Evolutionary conservation across 2,797 vertebrate species (phyloP).

Genomic region (Nyctibius grandis): DNA sequence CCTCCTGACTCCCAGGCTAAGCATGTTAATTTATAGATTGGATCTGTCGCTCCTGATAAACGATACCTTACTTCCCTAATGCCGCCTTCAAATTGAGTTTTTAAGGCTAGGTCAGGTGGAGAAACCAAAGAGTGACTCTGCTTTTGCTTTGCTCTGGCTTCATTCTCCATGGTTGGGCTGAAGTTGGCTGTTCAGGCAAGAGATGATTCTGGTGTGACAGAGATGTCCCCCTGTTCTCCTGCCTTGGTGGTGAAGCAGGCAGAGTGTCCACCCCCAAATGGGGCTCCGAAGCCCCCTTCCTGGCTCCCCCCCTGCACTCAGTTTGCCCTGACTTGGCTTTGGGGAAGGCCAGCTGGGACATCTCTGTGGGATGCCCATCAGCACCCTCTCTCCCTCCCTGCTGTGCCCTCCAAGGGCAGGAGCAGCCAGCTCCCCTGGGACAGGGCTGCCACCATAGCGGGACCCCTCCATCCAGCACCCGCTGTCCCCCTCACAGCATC

Average conservation of each 20-base stretch:
- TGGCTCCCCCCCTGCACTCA: not conserved
- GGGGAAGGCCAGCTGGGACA: not conserved
- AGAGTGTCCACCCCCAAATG: rapidly evolving
- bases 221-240: not conserved
- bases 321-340: not conserved
- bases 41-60: slow-evolving; percentile 63
- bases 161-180: rapidly evolving
- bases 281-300: not conserved
- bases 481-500: not conserved
- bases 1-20: slow-evolving; percentile 33
- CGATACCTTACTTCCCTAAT: slow-evolving; percentile 51
- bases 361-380: not conserved
- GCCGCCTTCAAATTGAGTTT: slow-evolving; percentile 59
- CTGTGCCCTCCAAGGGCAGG: not conserved
- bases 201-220: not conserved
- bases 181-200: not conserved
- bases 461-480: not conserved
- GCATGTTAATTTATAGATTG: slow-evolving; percentile 66
- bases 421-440: not conserved
- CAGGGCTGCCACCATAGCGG: not conserved
- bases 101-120: slow-evolving; percentile 43
- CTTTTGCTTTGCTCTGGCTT: not conserved
- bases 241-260: not conserved
- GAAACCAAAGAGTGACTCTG: slow-evolving; percentile 1
- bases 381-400: not conserved